Percentiles rank a stretch among this genome's conserved stretches.
Evolutionary conservation across 2,888 invertebrate species (phyloP).

Genomic region (Ganaspis brasiliensis): DNA sequence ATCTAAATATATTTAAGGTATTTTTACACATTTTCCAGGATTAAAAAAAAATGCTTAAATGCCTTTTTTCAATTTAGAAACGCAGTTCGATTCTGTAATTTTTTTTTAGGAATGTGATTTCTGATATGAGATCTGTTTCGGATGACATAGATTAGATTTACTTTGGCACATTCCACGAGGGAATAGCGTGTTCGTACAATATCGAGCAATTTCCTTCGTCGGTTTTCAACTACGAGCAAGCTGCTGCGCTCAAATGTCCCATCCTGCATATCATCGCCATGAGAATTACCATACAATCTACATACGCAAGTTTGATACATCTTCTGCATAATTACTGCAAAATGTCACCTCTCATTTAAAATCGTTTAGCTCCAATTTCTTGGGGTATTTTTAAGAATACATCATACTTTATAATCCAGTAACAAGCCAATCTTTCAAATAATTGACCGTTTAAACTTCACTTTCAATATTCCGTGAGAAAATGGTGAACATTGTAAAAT

Average conservation of each 20-base stretch:
- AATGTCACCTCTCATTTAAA: constrained; percentile 34
- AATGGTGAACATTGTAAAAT: no score
- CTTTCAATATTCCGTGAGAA: neutral
- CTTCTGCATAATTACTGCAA: constrained; percentile 35
- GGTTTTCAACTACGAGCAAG: constrained; percentile 5
- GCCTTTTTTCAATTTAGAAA: no score
- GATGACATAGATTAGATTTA: constrained; percentile 29
- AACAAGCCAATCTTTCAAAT: constrained; percentile 3
- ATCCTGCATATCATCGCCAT: constrained; percentile 35
- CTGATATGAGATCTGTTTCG: neutral
- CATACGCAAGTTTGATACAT: constrained; percentile 35
- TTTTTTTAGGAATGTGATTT: neutral
- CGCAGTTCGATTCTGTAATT: no score
- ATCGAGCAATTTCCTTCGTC: constrained; percentile 28
- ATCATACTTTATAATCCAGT: neutral
- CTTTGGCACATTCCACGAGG: constrained; percentile 36
- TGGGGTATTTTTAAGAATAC: constrained; percentile 7
- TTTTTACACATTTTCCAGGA: no score
- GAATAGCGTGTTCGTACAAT: constrained; percentile 26
- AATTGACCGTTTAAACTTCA: constrained; percentile 20
- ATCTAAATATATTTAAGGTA: no score
- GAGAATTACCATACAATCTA: constrained; percentile 33
- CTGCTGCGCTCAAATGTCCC: constrained; percentile 8
- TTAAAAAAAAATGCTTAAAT: no score
- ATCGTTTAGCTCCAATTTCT: constrained; percentile 14